phyloP scores from a whole-genome alignment of 2,888 invertebrate species.

The Troilus luridus region DNA sequence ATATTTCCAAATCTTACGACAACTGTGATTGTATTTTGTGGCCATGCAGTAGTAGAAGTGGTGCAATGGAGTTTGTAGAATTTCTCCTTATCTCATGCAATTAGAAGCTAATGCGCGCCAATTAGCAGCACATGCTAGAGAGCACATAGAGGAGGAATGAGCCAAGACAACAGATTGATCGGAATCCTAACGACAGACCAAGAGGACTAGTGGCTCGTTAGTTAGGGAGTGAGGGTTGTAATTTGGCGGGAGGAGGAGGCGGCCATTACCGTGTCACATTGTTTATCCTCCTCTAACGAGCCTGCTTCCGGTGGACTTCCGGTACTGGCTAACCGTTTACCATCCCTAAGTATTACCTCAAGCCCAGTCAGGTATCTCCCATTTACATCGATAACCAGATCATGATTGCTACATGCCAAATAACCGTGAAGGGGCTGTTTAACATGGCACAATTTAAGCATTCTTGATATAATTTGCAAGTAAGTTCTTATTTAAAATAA shows the following conservation, averaged over 20 bases:
- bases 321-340: background rate
- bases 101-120: background rate
- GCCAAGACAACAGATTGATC: background rate
- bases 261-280: slow-evolving; percentile 37
- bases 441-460: too few relatives aligned
- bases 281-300: slow-evolving; percentile 18
- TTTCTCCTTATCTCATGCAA: background rate
- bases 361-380: background rate
- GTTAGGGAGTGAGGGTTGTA: slow-evolving; percentile 15
- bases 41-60: too few relatives aligned
- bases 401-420: background rate
- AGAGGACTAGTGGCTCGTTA: slow-evolving; percentile 40
- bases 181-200: background rate
- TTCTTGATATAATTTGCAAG: too few relatives aligned
- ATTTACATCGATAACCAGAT: background rate
- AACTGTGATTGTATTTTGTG: too few relatives aligned
- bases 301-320: background rate
- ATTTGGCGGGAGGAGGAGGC: slow-evolving; percentile 7
- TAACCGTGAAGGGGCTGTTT: too few relatives aligned
- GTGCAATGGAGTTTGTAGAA: too few relatives aligned
- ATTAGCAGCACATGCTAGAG: background rate
- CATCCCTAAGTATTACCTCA: background rate
- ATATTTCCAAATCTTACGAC: too few relatives aligned
- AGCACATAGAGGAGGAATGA: background rate
- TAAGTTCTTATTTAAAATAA: too few relatives aligned